Evolutionary conservation across 2,888 invertebrate species (phyloP).

Genomic region (Tethea ocularis): DNA sequence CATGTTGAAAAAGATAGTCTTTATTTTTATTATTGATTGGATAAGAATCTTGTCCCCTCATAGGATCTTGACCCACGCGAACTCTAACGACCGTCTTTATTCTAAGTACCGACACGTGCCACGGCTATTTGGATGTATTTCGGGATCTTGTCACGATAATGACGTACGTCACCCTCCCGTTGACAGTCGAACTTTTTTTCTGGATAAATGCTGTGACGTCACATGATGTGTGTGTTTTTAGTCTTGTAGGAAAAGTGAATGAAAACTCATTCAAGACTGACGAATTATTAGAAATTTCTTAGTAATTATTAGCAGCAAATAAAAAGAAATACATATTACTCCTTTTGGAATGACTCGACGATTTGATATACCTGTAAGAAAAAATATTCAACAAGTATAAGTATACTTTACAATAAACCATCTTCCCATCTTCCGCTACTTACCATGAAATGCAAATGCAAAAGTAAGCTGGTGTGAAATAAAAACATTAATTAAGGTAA

Average conservation of each 20-base stretch:
- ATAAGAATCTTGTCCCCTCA: slow-evolving; percentile 5
- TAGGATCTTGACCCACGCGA: slow-evolving; percentile 21
- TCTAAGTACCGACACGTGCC: slow-evolving; percentile 11
- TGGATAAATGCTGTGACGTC: not conserved
- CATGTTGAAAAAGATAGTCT: too few species aligned
- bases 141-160: slow-evolving; percentile 3
- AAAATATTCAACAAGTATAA: not conserved
- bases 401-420: slow-evolving; percentile 2
- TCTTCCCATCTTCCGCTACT: too few species aligned
- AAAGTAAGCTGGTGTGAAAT: slow-evolving; percentile 30
- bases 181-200: not conserved
- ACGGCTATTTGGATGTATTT: not conserved
- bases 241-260: too few species aligned
- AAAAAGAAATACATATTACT: too few species aligned
- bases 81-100: slow-evolving; percentile 35
- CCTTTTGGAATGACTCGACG: too few species aligned
- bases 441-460: slow-evolving; percentile 18
- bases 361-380: too few species aligned
- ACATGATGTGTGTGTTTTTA: not conserved
- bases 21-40: too few species aligned
- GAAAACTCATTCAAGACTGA: too few species aligned
- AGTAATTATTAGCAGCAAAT: too few species aligned
- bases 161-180: not conserved
- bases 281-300: too few species aligned
- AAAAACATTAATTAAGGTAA: slow-evolving; percentile 53